Evolutionary conservation across 2,797 vertebrate genomes (phyloP).

Genomic region (Rhadinocentrus ornatus): DNA sequence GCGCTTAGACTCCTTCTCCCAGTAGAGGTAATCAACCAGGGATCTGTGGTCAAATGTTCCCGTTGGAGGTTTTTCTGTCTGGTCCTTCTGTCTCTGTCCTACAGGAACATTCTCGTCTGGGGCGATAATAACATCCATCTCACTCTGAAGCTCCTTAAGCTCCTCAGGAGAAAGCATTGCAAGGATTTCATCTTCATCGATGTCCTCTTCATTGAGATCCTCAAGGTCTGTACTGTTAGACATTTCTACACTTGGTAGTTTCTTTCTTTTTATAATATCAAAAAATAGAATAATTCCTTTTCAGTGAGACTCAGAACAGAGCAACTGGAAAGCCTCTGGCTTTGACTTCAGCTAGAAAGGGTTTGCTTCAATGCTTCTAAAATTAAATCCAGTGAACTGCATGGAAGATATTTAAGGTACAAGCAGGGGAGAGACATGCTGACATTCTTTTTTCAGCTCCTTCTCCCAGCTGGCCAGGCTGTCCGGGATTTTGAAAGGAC

Average conservation of each 20-base stretch:
- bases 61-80: conserved; percentile 92
- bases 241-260: conserved; percentile 61
- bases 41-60: conserved; percentile 94
- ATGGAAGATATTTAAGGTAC: conserved; percentile 85
- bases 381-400: conserved; percentile 78
- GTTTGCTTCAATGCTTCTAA: conserved; percentile 75
- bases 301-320: conserved; percentile 31
- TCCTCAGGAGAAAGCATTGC: conserved; percentile 94
- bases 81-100: conserved; percentile 95
- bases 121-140: conserved; percentile 95
- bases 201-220: conserved; percentile 85
- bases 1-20: conserved; percentile 94
- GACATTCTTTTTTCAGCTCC: conserved; percentile 79
- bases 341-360: conserved; percentile 45
- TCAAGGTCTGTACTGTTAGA: conserved; percentile 70
- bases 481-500: conserved; percentile 59
- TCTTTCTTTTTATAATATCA: conserved; percentile 18
- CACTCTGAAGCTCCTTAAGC: conserved; percentile 91
- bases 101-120: conserved; percentile 92
- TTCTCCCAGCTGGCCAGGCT: conserved; percentile 78
- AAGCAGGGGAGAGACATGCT: conserved; percentile 68
- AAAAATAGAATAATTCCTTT: conserved; percentile 17
- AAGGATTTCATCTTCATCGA: conserved; percentile 95
- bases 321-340: conserved; percentile 52
- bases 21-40: conserved; percentile 94